These are phyloP conservation scores for Antennarius striatus DNA, from an alignment of 2,113 vertebrate genomes.

Conservation along the genomic window DNA sequence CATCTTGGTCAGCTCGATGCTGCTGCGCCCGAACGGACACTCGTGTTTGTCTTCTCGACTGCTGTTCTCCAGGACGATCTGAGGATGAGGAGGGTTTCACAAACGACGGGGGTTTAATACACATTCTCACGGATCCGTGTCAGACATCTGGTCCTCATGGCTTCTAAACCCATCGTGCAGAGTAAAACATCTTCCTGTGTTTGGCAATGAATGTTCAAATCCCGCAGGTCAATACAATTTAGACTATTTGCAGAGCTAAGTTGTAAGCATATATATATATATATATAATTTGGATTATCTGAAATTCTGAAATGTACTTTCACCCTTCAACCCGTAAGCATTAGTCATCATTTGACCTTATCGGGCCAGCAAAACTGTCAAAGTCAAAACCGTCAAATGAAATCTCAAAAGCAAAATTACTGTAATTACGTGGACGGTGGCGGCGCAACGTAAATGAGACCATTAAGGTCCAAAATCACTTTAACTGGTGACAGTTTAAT, in stretches of 20 bases:
- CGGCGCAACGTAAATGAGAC: slow-evolving; percentile 27
- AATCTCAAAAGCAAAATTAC: slow-evolving; percentile 12
- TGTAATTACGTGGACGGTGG: slow-evolving; percentile 37
- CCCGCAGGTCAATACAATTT: too few species aligned
- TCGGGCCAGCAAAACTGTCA: slow-evolving; percentile 1
- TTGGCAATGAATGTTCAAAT: too few species aligned
- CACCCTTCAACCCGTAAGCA: neutral
- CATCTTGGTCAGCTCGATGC: slow-evolving; percentile 98
- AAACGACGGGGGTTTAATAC: too few species aligned
- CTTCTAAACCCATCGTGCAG: neutral
- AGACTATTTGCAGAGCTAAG: too few species aligned
- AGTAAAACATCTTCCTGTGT: too few species aligned
- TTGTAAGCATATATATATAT: too few species aligned
- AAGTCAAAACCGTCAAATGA: slow-evolving; percentile 23
- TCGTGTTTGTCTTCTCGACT: slow-evolving; percentile 98
- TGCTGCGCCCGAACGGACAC: slow-evolving; percentile 97
- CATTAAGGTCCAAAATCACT: slow-evolving; percentile 50
- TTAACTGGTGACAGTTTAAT: slow-evolving; percentile 51
- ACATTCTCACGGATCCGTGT: neutral
- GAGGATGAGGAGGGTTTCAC: neutral
- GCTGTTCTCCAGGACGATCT: slow-evolving; percentile 99
- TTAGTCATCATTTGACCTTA: slow-evolving; percentile 26
- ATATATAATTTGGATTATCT: too few species aligned
- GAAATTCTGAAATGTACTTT: too few species aligned
- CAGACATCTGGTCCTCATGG: neutral